A percentile compares a stretch with the other conserved stretches of the same genome.
phyloP scores from a whole-genome alignment of 2,888 invertebrate species.

The Xestobium rufovillosum region DNA sequence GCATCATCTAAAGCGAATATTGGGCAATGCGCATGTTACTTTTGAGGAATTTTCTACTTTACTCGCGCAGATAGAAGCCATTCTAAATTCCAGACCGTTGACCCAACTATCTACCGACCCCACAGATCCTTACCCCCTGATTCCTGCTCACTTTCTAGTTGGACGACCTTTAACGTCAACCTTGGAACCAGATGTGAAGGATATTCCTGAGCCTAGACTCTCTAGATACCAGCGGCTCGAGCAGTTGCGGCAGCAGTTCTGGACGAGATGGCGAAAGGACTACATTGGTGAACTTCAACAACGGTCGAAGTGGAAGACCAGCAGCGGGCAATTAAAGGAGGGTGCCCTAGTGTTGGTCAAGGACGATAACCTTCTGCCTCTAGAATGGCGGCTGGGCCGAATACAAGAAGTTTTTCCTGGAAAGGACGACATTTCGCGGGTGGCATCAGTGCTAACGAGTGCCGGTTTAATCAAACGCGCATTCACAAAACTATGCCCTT shows the following conservation, averaged over 20 bases:
- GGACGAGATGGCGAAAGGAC: conserved; percentile 25
- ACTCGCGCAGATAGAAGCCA: conserved; percentile 23
- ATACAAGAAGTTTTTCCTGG: conserved; percentile 26
- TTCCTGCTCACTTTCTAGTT: conserved; percentile 32
- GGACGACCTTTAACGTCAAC: conserved; percentile 24
- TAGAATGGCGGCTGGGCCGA: conserved; percentile 26
- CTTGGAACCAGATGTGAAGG: conserved; percentile 24
- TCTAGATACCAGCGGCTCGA: conserved; percentile 24
- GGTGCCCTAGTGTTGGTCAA: conserved; percentile 27
- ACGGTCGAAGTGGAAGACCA: conserved; percentile 21
- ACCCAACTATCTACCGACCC: conserved; percentile 25
- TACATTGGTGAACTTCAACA: conserved; percentile 26
- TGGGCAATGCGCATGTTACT: conserved; percentile 19
- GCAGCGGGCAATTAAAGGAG: conserved; percentile 15
- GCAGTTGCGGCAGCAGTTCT: conserved; percentile 20
- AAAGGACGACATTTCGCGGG: conserved; percentile 25
- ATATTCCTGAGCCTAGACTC: conserved; percentile 18
- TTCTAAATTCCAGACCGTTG: conserved; percentile 27
- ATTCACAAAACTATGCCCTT: conserved; percentile 21
- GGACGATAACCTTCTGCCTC: conserved; percentile 24
- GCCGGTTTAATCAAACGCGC: conserved; percentile 19
- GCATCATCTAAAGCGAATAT: conserved; percentile 24
- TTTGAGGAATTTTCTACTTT: conserved; percentile 27
- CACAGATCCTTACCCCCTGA: conserved; percentile 23
- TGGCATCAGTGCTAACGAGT: conserved; percentile 25